Evolutionary conservation across 2,888 invertebrate species (phyloP).

Genomic region (Diarsia mendica): DNA sequence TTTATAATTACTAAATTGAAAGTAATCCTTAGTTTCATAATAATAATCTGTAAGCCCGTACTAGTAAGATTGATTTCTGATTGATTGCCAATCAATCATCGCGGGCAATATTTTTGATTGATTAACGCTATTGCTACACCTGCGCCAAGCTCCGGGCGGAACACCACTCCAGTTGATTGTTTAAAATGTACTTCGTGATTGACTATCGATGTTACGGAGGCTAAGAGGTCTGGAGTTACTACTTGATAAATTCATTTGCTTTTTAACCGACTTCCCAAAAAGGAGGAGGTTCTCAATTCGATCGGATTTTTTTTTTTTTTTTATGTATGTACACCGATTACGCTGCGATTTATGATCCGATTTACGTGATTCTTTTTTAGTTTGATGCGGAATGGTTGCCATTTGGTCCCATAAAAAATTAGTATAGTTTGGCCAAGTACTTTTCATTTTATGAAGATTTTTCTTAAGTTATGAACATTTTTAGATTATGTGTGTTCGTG

Average conservation of each 20-base stretch:
- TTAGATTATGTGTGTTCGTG: too few species aligned
- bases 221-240: neutral
- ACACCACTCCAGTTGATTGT: constrained; percentile 42
- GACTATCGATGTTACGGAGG: constrained; percentile 6
- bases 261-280: too few species aligned
- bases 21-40: neutral
- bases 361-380: too few species aligned
- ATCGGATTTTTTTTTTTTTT: too few species aligned
- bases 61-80: constrained; percentile 36
- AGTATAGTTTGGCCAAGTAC: too few species aligned
- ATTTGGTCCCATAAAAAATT: too few species aligned
- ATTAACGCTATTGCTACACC: constrained; percentile 44
- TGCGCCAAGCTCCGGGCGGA: constrained; percentile 14
- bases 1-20: neutral
- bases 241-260: neutral
- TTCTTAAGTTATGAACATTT: too few species aligned
- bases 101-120: constrained; percentile 43
- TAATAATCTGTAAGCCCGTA: constrained; percentile 9
- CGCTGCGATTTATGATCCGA: too few species aligned
- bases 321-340: too few species aligned
- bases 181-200: constrained; percentile 39
- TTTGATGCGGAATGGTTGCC: too few species aligned
- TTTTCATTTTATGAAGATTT: too few species aligned
- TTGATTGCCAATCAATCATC: constrained; percentile 55
- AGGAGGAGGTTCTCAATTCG: too few species aligned